phyloP scores from a whole-genome alignment of 2,888 invertebrate species.

The Stenichneumon culpator region DNA sequence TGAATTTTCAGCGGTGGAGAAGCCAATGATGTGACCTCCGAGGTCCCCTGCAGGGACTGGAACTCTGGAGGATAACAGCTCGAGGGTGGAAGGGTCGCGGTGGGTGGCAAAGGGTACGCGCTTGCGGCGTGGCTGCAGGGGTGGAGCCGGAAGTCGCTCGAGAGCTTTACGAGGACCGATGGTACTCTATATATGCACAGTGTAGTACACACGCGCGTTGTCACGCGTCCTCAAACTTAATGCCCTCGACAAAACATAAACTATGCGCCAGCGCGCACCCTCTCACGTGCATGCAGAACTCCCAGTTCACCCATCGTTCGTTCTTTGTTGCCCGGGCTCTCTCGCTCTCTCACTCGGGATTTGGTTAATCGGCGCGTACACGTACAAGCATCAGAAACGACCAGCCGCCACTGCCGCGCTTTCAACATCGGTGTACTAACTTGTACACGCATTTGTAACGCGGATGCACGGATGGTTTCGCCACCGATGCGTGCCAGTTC shows the following conservation, averaged over 20 bases:
- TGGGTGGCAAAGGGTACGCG: conserved; percentile 33
- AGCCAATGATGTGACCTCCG: conserved; percentile 24
- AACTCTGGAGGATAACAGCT: conserved; percentile 14
- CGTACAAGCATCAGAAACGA: conserved; percentile 35
- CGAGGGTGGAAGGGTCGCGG: conserved; percentile 37
- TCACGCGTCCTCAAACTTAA: conserved; percentile 71
- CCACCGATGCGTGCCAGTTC: conserved; percentile 23
- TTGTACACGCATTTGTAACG: conserved; percentile 25
- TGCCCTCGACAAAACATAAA: conserved; percentile 74
- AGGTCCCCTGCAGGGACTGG: conserved; percentile 14
- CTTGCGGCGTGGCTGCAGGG: conserved; percentile 32
- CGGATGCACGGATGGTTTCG: conserved; percentile 16
- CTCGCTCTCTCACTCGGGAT: conserved; percentile 64
- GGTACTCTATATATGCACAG: conserved; percentile 26
- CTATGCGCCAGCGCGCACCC: conserved; percentile 77
- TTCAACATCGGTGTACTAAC: background rate
- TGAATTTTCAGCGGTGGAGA: conserved; percentile 46
- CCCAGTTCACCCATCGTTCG: conserved; percentile 8
- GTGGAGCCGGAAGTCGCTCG: conserved; percentile 61
- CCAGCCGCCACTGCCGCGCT: background rate
- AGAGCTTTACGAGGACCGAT: conserved; percentile 63
- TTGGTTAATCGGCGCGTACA: conserved; percentile 75
- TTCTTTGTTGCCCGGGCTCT: background rate
- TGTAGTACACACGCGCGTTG: conserved; percentile 65
- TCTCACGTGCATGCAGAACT: conserved; percentile 46